Conservation (phyloP, 2,797 vertebrate genomes). For the Pseudochromis fuscus region DNA sequence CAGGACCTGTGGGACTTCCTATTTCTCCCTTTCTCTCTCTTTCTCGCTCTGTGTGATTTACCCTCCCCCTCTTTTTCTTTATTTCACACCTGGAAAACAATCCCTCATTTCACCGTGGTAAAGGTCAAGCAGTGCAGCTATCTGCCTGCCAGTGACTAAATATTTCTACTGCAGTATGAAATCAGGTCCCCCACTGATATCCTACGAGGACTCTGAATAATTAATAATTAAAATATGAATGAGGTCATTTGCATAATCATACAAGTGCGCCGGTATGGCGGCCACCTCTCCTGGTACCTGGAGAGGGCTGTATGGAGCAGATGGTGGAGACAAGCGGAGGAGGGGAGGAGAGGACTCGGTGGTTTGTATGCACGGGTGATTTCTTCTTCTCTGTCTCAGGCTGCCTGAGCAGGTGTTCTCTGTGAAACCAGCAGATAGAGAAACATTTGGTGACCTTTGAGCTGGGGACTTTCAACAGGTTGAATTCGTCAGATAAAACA, state of each 20-base stretch:
- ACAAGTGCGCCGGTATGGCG: slow-evolving; percentile 53
- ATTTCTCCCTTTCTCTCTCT: slow-evolving; percentile 4
- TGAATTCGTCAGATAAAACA: not conserved
- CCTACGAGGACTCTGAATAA: slow-evolving; percentile 66
- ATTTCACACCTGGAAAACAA: slow-evolving; percentile 65
- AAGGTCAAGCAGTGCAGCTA: slow-evolving; percentile 79
- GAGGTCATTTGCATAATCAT: slow-evolving; percentile 70
- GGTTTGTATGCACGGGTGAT: slow-evolving; percentile 58
- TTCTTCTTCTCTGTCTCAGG: slow-evolving; percentile 24
- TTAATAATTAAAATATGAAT: slow-evolving; percentile 81
- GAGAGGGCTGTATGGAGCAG: slow-evolving; percentile 67
- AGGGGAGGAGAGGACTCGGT: slow-evolving; percentile 35
- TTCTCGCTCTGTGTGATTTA: slow-evolving; percentile 6
- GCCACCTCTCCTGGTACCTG: slow-evolving; percentile 64
- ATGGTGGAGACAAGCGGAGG: slow-evolving; percentile 60
- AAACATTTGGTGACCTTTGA: slow-evolving; percentile 3
- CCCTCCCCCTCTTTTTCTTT: slow-evolving; percentile 8
- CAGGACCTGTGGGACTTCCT: slow-evolving; percentile 57
- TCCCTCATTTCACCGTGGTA: slow-evolving; percentile 54
- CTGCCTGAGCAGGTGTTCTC: slow-evolving; percentile 19
- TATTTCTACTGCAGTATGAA: slow-evolving; percentile 58
- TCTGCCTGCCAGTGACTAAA: slow-evolving; percentile 56
- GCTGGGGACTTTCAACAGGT: not conserved
- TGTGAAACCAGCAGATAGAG: not conserved
- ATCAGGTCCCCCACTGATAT: slow-evolving; percentile 35